Conservation (phyloP, 2,797 vertebrate species). For the Pristis pectinata region DNA sequence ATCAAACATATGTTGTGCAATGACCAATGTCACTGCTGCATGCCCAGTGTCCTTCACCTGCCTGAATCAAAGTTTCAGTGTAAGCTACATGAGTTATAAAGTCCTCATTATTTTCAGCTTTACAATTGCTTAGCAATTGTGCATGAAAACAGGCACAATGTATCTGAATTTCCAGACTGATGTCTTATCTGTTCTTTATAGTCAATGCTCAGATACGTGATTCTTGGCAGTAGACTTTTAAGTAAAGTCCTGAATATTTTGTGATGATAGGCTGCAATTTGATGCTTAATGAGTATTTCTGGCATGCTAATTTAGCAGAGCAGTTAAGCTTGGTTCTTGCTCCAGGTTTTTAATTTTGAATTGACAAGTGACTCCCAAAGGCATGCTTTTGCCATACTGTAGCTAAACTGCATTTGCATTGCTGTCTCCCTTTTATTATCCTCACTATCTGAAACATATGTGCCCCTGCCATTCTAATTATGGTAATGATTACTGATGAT, state of each 20-base stretch:
- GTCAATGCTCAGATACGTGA: neutral
- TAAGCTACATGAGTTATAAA: no score
- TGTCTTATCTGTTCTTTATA: neutral
- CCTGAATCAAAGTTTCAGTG: no score
- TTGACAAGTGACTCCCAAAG: conserved; percentile 31
- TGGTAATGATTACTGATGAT: conserved; percentile 33
- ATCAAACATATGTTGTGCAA: no score
- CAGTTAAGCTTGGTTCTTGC: neutral
- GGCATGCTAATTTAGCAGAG: neutral
- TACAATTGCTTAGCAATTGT: no score
- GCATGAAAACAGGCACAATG: no score
- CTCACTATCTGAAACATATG: conserved; percentile 24
- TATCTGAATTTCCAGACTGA: no score
- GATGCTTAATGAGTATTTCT: neutral
- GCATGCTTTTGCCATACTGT: conserved; percentile 21
- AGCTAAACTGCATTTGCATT: conserved; percentile 26
- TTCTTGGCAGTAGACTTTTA: neutral
- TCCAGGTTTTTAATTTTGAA: conserved; percentile 22
- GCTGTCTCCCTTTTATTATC: conserved; percentile 31
- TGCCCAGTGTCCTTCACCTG: no score
- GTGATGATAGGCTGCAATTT: neutral
- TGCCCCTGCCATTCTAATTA: conserved; percentile 27
- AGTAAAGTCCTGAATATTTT: neutral
- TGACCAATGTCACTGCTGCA: no score
- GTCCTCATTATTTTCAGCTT: no score